Percentiles rank a stretch among this genome's conserved stretches.
Evolutionary conservation across 1,140 invertebrate species (phyloP).

Genomic region (Drosophila lini): DNA sequence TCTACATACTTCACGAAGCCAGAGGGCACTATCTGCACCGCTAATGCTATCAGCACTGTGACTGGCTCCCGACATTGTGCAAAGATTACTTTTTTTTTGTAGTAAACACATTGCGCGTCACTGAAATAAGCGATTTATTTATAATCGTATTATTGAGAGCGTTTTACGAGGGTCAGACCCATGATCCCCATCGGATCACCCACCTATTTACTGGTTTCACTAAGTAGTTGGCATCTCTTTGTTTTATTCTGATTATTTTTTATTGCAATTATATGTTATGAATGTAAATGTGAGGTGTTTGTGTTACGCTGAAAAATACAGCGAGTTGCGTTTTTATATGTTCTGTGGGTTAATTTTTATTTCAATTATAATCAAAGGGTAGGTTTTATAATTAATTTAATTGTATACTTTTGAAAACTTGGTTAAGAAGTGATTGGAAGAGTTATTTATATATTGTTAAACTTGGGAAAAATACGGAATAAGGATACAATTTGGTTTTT

Average conservation of each 20-base stretch:
- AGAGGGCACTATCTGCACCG: slow-evolving; percentile 13
- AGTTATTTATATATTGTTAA: background rate
- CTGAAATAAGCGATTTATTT: slow-evolving; percentile 27
- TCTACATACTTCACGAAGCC: slow-evolving; percentile 10
- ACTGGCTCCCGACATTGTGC: slow-evolving; percentile 34
- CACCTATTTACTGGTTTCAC: slow-evolving; percentile 44
- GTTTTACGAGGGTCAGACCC: slow-evolving; percentile 44
- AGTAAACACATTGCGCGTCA: slow-evolving; percentile 60
- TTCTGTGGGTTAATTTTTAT: background rate
- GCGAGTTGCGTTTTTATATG: background rate
- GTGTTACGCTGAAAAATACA: slow-evolving; percentile 1
- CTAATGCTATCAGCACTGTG: slow-evolving; percentile 25
- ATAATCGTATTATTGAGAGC: slow-evolving; percentile 43
- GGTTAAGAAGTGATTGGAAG: background rate
- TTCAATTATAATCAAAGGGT: too few species aligned
- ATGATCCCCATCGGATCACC: slow-evolving; percentile 48
- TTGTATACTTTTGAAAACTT: too few species aligned
- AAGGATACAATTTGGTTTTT: background rate
- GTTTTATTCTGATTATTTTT: slow-evolving; percentile 21
- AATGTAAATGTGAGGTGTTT: background rate
- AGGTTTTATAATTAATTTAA: background rate
- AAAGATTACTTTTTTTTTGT: slow-evolving; percentile 39
- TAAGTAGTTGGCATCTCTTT: slow-evolving; percentile 35
- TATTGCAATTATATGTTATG: background rate
- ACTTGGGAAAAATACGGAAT: too few species aligned